phyloP scores from a whole-genome alignment of 2,797 vertebrate genomes.

The Micrastur ruficollis region DNA sequence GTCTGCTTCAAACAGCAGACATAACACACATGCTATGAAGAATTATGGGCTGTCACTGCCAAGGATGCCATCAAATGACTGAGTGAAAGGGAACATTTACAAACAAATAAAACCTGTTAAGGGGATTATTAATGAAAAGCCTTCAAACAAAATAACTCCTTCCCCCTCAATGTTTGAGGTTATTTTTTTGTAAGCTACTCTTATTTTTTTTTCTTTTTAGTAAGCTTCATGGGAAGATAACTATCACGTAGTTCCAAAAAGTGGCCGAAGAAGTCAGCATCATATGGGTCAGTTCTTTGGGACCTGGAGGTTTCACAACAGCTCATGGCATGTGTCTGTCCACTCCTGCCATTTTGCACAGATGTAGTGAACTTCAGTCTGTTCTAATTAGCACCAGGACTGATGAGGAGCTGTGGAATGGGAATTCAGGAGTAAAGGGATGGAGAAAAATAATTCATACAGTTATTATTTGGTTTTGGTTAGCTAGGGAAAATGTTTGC shows the following conservation, averaged over 20 bases:
- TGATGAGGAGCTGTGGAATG: not conserved
- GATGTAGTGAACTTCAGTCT: not conserved
- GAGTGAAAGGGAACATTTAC: conserved; percentile 28
- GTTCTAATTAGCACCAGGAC: not conserved
- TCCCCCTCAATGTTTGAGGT: not conserved
- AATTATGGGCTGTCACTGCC: not conserved
- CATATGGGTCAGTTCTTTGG: not conserved
- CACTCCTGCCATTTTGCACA: not conserved
- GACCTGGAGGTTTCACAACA: not conserved
- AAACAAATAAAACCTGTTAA: conserved; percentile 31
- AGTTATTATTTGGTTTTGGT: not conserved
- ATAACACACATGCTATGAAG: not conserved
- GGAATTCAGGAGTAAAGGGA: not conserved
- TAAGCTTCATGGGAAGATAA: not conserved
- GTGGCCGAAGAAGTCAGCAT: not conserved
- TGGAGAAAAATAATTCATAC: not conserved
- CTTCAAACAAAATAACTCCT: not conserved
- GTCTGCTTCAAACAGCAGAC: conserved; percentile 10
- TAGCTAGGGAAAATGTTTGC: not conserved
- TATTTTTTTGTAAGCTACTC: not conserved
- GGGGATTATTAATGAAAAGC: conserved; percentile 24
- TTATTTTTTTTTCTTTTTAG: not conserved
- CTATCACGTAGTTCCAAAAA: not conserved
- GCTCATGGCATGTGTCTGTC: not conserved
- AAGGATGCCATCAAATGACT: conserved; percentile 38